phyloP scores from a whole-genome alignment of 1,140 invertebrate genomes.

The Lepidurus apus region DNA sequence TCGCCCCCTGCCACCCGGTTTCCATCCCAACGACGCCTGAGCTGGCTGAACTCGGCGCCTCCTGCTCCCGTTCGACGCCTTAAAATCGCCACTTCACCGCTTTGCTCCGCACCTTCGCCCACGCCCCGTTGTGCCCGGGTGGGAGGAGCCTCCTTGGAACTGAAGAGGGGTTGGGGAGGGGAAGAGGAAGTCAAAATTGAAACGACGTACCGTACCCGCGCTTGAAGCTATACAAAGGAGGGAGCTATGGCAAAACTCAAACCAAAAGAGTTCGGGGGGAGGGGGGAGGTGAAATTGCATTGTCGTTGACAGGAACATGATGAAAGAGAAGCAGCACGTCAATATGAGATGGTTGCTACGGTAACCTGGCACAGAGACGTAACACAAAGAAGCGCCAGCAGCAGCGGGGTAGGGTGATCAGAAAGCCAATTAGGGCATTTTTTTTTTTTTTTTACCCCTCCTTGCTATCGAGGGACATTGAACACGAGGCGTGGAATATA shows the following conservation, averaged over 20 bases:
- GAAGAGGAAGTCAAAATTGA: conserved; percentile 4
- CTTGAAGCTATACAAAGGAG: background rate
- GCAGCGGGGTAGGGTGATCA: background rate
- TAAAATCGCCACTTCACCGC: conserved; percentile 15
- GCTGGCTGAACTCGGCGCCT: conserved; percentile 20
- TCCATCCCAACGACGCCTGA: conserved; percentile 20
- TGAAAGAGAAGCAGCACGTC: background rate
- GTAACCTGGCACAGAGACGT: background rate
- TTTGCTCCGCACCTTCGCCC: conserved; percentile 4
- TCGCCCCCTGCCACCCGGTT: background rate
- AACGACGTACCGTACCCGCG: background rate
- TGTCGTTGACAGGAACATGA: conserved; percentile 11
- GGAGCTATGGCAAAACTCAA: background rate
- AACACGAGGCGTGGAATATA: background rate
- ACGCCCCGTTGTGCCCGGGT: background rate
- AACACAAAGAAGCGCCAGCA: background rate
- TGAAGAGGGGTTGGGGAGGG: background rate
- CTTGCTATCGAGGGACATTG: background rate
- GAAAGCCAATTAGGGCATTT: background rate
- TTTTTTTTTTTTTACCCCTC: background rate
- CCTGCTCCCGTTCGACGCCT: conserved; percentile 20
- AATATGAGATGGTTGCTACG: conserved; percentile 19
- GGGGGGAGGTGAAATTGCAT: background rate
- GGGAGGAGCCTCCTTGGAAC: background rate
- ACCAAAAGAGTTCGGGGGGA: background rate